Evolutionary conservation across 2,888 invertebrate species (phyloP), one percentile per base, ranked within the genome.

Genomic region (Pecten maximus): DNA sequence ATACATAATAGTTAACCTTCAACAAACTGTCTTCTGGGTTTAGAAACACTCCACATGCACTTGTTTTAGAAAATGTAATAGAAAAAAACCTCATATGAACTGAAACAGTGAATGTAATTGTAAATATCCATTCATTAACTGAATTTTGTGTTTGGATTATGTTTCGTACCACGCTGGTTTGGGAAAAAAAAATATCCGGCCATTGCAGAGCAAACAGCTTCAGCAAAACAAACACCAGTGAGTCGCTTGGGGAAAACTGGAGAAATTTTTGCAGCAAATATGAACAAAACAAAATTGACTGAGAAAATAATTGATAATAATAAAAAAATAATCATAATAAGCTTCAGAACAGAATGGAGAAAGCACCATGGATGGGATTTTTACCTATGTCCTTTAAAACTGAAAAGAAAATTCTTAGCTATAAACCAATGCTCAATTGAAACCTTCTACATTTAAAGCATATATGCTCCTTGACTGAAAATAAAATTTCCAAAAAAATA

Each of bases 271-370:
- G 74, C 40, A 60, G 35, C 74, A 40, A 28, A 35, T 48, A 74
- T 87, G 48, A 44, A 86, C 88, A 90, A 88, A 88, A 40, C 87
- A 88, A 40, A 90, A 86, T 90, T 28, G 88, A 54, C 40, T 86
- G 35, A 60, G 88, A 86, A 90, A 87, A 48, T 48, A 48, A 48
- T n/a, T n/a, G n/a, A n/a, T n/a, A n/a, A 35, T 54, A 39, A 88
- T 40, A 44, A 12, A 40, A n/a, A 54, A 74, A 60, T 89, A 89
- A 54, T 23, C n/a, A 28, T 35, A 88, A 23, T 16, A 19, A 89
- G n/a, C 40, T 40, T 60, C 39, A 74, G 35, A 74, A 35, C 28
- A 35, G 54, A 54, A 74, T 28, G 74, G 74, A 28, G 74, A 48
- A 28, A 88, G 23, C 88, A 28, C n/a, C n/a, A 44, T 2, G 40